A percentile compares a stretch with the other conserved stretches of the same genome.
These are phyloP conservation scores for Eucriotettix oculatus DNA, from an alignment of 2,888 invertebrate genomes.

Conservation along the genomic window DNA sequence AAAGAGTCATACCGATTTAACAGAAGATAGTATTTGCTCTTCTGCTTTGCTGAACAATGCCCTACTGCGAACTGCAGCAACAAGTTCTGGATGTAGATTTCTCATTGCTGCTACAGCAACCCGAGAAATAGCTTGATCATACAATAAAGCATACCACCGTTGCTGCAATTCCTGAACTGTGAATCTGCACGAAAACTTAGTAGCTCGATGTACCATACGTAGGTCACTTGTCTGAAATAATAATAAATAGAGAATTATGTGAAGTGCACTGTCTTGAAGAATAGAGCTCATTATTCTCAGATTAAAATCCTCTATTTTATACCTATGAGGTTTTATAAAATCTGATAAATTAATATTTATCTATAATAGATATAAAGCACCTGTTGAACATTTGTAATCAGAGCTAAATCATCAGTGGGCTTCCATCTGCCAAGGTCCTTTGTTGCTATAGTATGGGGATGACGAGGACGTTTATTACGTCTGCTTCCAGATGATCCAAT, in stretches of 20 bases:
- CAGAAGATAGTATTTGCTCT: slow-evolving; percentile 65
- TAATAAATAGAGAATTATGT: neutral
- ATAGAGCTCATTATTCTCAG: no score
- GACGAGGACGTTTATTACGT: slow-evolving; percentile 42
- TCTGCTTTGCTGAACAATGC: slow-evolving; percentile 81
- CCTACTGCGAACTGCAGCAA: slow-evolving; percentile 71
- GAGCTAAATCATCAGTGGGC: slow-evolving; percentile 86
- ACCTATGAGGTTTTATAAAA: neutral
- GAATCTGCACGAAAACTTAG: slow-evolving; percentile 91
- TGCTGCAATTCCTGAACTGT: slow-evolving; percentile 86
- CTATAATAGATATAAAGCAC: slow-evolving; percentile 23
- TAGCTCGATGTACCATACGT: slow-evolving; percentile 61
- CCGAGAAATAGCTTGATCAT: slow-evolving; percentile 85
- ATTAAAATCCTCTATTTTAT: no score
- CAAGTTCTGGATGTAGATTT: slow-evolving; percentile 80
- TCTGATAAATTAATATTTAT: neutral
- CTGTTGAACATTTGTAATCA: slow-evolving; percentile 87
- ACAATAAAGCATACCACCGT: slow-evolving; percentile 89
- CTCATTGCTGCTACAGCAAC: slow-evolving; percentile 86
- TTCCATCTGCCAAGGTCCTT: slow-evolving; percentile 91
- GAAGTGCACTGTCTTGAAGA: no score
- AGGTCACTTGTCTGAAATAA: slow-evolving; percentile 37
- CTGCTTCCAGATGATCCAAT: slow-evolving; percentile 26
- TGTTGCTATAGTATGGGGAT: slow-evolving; percentile 51
- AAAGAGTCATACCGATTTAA: slow-evolving; percentile 52